Percentiles rank a stretch among this genome's conserved stretches.
Conservation (phyloP, 2,113 vertebrate species). For the Nesogale talazaci region DNA sequence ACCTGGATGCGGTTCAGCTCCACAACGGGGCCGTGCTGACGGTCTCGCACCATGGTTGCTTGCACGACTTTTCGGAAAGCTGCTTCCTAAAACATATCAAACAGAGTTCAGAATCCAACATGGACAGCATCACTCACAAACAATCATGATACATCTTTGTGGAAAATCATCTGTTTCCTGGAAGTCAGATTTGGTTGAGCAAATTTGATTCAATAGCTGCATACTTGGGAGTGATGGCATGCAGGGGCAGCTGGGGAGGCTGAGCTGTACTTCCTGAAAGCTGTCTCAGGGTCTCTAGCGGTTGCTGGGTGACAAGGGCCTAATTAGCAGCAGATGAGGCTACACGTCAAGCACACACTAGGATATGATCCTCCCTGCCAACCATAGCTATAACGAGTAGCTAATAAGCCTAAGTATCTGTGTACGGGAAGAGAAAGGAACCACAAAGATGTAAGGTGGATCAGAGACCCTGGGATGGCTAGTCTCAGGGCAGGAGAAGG, state of each 20-base stretch:
- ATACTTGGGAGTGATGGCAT: not conserved
- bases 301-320: not conserved
- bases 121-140: not conserved
- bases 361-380: not conserved
- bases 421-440: not conserved
- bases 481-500: not conserved
- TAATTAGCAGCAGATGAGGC: not conserved
- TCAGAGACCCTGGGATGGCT: not conserved
- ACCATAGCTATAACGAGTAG: not conserved
- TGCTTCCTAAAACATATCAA: constrained; percentile 90
- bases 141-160: not conserved
- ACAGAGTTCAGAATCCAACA: constrained; percentile 6
- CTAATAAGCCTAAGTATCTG: too few species aligned
- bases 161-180: not conserved
- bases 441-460: not conserved
- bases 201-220: not conserved
- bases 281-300: not conserved
- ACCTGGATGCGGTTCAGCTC: constrained; percentile 99
- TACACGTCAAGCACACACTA: not conserved
- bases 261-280: not conserved
- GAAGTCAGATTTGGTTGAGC: not conserved
- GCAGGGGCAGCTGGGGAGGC: not conserved
- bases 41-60: constrained; percentile 98
- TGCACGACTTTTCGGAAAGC: constrained; percentile 99
- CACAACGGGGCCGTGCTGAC: constrained; percentile 97